Conservation (phyloP, 1,140 invertebrate species). For the Pseudobourletiella spinata region DNA sequence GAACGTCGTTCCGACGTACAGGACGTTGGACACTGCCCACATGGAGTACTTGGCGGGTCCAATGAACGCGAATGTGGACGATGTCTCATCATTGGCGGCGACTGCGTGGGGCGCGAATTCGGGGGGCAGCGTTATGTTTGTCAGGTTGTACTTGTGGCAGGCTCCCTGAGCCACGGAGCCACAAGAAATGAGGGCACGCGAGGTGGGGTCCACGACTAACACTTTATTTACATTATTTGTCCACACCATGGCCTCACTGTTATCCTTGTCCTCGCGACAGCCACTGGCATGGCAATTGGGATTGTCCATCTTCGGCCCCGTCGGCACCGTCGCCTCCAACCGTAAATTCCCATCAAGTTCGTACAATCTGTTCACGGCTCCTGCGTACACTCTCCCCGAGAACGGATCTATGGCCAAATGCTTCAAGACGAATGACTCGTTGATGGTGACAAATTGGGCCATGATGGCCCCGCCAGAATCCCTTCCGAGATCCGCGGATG, state of each 20-base stretch:
- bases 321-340: slow-evolving; percentile 55
- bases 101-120: slow-evolving; percentile 68
- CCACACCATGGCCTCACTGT: slow-evolving; percentile 48
- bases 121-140: slow-evolving; percentile 64
- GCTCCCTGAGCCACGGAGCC: slow-evolving; percentile 80
- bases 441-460: slow-evolving; percentile 39
- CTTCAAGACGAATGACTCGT: slow-evolving; percentile 41
- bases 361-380: slow-evolving; percentile 72
- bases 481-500: neutral
- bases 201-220: slow-evolving; percentile 73
- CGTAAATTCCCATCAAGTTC: slow-evolving; percentile 65
- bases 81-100: slow-evolving; percentile 80
- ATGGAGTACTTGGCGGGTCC: slow-evolving; percentile 75
- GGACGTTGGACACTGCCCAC: slow-evolving; percentile 64
- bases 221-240: slow-evolving; percentile 88
- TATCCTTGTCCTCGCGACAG: slow-evolving; percentile 40
- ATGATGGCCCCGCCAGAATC: slow-evolving; percentile 19
- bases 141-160: slow-evolving; percentile 72
- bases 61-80: slow-evolving; percentile 89
- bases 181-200: slow-evolving; percentile 72
- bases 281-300: slow-evolving; percentile 73
- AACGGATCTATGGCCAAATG: slow-evolving; percentile 55
- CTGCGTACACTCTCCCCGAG: slow-evolving; percentile 59
- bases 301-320: slow-evolving; percentile 73
- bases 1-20: slow-evolving; percentile 91